Conservation (phyloP, 2,888 invertebrate genomes). For the Lasioglossum oenotherae region DNA sequence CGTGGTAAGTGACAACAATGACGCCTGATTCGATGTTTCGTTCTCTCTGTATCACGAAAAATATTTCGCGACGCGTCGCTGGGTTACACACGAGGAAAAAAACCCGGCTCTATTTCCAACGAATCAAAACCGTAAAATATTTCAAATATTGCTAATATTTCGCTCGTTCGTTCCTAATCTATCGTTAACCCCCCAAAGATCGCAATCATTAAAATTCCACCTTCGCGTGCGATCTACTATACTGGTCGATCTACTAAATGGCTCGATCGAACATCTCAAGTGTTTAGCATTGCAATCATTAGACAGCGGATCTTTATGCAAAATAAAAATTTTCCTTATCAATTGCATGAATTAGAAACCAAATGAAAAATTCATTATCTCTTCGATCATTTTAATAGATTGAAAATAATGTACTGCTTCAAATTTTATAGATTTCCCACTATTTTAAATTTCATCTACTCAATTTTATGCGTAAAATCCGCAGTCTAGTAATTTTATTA, state of each 20-base stretch:
- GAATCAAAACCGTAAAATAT: slow-evolving; percentile 3
- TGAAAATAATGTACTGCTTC: no score
- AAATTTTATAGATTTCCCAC: no score
- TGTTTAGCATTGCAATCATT: neutral
- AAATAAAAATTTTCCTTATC: no score
- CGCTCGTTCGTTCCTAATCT: neutral
- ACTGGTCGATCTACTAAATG: neutral
- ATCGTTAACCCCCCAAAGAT: neutral
- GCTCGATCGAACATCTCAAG: neutral
- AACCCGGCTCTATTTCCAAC: neutral
- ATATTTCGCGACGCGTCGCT: slow-evolving; percentile 14
- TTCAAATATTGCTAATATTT: neutral
- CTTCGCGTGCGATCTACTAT: neutral
- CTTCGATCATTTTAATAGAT: no score
- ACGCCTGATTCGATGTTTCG: slow-evolving; percentile 44
- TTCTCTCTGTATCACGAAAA: neutral
- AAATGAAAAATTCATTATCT: no score
- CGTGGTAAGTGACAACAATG: slow-evolving; percentile 84
- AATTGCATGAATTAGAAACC: no score
- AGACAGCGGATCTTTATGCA: no score
- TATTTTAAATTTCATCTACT: no score
- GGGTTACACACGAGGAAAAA: neutral
- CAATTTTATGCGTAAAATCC: no score
- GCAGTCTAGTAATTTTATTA: no score
- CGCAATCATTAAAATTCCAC: neutral